Conservation (phyloP, 1,140 invertebrate species). For the Thrips palmi region DNA sequence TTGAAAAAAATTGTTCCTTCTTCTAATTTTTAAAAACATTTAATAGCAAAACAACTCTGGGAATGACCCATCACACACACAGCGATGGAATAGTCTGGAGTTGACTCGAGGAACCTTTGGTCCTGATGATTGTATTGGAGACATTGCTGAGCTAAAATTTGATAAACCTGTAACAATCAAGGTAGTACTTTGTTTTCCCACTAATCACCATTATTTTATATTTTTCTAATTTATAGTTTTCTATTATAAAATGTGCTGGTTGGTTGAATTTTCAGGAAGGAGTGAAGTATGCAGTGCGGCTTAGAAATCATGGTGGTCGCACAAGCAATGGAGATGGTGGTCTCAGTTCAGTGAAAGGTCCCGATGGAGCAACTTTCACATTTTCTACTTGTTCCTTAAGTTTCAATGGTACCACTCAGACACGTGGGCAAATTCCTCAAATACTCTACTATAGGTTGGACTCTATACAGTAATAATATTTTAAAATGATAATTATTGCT, state of each 20-base stretch:
- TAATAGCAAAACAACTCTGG: slow-evolving; percentile 25
- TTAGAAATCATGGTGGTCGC: slow-evolving; percentile 79
- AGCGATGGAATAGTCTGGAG: slow-evolving; percentile 57
- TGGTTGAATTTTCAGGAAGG: slow-evolving; percentile 41
- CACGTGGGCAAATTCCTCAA: slow-evolving; percentile 84
- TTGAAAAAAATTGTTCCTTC: slow-evolving; percentile 18
- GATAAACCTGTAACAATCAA: slow-evolving; percentile 72
- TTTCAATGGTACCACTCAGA: slow-evolving; percentile 86
- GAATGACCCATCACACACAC: slow-evolving; percentile 34
- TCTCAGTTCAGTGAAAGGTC: slow-evolving; percentile 64
- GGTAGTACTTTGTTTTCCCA: slow-evolving; percentile 24
- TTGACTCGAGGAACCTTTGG: slow-evolving; percentile 50
- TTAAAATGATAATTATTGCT: slow-evolving; percentile 1
- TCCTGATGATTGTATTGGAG: slow-evolving; percentile 53
- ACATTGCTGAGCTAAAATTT: slow-evolving; percentile 80
- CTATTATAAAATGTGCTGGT: not conserved
- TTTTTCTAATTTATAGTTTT: not conserved
- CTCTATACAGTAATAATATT: slow-evolving; percentile 1
- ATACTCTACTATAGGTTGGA: slow-evolving; percentile 65
- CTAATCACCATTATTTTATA: slow-evolving; percentile 1
- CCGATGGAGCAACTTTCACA: slow-evolving; percentile 82
- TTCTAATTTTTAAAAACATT: slow-evolving; percentile 13
- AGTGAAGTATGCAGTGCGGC: slow-evolving; percentile 69
- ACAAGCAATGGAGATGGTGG: slow-evolving; percentile 89
- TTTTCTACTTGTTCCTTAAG: slow-evolving; percentile 83